These are phyloP conservation scores for Gnatocerus cornutus DNA, from an alignment of 2,888 invertebrate species.

Conservation along the genomic window DNA sequence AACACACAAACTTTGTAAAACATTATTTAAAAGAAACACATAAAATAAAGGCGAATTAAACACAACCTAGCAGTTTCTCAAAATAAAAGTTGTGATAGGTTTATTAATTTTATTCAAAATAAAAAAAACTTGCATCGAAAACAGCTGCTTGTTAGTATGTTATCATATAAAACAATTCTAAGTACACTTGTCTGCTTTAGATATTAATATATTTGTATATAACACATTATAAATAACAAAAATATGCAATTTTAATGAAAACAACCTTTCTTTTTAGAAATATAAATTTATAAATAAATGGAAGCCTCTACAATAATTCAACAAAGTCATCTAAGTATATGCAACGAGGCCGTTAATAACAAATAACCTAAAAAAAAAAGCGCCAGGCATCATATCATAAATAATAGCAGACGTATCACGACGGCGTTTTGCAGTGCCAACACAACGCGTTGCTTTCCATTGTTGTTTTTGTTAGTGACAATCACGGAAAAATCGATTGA, in stretches of 20 bases:
- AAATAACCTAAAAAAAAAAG: slow-evolving; percentile 61
- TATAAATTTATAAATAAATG: slow-evolving; percentile 64
- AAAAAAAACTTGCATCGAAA: slow-evolving; percentile 62
- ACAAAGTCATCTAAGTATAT: slow-evolving; percentile 67
- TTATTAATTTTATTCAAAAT: slow-evolving; percentile 66
- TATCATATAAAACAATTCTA: slow-evolving; percentile 67
- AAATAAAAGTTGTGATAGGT: slow-evolving; percentile 65
- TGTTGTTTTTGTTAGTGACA: slow-evolving; percentile 24
- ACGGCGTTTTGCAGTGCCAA: slow-evolving; percentile 44
- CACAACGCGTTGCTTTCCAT: slow-evolving; percentile 21
- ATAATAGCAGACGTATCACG: slow-evolving; percentile 56
- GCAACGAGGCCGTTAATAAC: slow-evolving; percentile 66
- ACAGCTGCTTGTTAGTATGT: slow-evolving; percentile 68
- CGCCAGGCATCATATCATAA: slow-evolving; percentile 68
- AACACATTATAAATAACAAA: slow-evolving; percentile 58
- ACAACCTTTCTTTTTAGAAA: slow-evolving; percentile 58
- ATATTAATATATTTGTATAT: slow-evolving; percentile 52
- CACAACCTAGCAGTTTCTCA: slow-evolving; percentile 68
- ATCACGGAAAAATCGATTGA: slow-evolving; percentile 36
- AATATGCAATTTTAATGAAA: slow-evolving; percentile 60
- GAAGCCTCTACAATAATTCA: slow-evolving; percentile 70
- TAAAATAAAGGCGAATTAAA: slow-evolving; percentile 67
- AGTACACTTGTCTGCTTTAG: slow-evolving; percentile 66
- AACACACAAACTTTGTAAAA: slow-evolving; percentile 68
- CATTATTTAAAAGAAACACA: slow-evolving; percentile 63